Evolutionary conservation across 2,113 vertebrate genomes (phyloP).

Genomic region (Aleadryas rufinucha): DNA sequence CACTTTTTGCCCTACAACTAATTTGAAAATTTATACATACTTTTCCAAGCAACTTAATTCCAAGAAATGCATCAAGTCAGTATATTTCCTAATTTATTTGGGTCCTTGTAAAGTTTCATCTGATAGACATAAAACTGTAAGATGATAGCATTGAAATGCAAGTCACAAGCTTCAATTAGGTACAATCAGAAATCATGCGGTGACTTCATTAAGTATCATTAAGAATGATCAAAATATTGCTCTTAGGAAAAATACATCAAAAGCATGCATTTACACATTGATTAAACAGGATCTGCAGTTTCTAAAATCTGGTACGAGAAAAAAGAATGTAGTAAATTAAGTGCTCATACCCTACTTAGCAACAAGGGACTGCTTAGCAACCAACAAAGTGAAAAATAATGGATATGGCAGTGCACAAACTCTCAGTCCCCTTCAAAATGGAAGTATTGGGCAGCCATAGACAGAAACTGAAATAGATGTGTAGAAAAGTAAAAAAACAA

Average conservation of each 20-base stretch:
- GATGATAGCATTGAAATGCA: conserved; percentile 81
- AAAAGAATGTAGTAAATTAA: conserved; percentile 83
- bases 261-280: conserved; percentile 83
- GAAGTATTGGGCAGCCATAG: conserved; percentile 26
- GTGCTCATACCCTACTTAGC: conserved; percentile 79
- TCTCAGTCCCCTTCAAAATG: conserved; percentile 20
- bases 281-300: conserved; percentile 84
- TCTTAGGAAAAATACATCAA: conserved; percentile 87
- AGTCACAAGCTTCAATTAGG: conserved; percentile 85
- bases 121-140: conserved; percentile 74
- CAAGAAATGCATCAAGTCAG: conserved; percentile 45
- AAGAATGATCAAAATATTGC: conserved; percentile 88
- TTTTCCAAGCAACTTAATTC: conserved; percentile 38
- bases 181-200: conserved; percentile 85
- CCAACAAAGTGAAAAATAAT: conserved; percentile 75
- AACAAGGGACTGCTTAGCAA: conserved; percentile 84
- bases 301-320: conserved; percentile 78
- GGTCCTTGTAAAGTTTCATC: conserved; percentile 66
- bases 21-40: conserved; percentile 20
- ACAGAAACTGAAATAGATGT: not conserved
- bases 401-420: conserved; percentile 64
- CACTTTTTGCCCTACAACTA: conserved; percentile 17
- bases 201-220: conserved; percentile 88
- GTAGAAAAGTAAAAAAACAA: not conserved
- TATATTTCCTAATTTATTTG: conserved; percentile 68